Evolutionary conservation across 2,113 vertebrate genomes (phyloP).

Genomic region (Aptenodytes patagonicus): DNA sequence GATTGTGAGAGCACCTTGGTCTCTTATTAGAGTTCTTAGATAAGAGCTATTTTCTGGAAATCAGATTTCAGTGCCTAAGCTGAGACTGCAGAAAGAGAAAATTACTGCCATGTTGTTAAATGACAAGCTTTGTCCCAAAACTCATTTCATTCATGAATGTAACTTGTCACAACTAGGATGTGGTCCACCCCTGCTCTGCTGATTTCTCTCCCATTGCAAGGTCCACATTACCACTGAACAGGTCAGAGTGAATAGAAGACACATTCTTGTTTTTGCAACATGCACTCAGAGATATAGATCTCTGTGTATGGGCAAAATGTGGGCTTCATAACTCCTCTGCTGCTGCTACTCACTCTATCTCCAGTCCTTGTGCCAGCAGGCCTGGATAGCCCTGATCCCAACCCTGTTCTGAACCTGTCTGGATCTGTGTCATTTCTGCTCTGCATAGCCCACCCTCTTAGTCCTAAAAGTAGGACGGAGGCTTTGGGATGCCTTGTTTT

Average conservation of each 20-base stretch:
- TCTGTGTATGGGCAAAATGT: not conserved
- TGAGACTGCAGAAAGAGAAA: not conserved
- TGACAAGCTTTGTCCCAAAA: not conserved
- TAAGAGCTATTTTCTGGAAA: not conserved
- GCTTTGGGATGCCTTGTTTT: not conserved
- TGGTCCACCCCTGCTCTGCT: not conserved
- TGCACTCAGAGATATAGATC: not conserved
- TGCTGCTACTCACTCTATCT: not conserved
- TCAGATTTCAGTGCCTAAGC: not conserved
- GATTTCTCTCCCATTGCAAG: not conserved
- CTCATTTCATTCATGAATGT: not conserved
- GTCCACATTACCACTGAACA: no score
- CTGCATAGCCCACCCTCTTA: not conserved
- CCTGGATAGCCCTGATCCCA: not conserved
- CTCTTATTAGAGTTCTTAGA: not conserved
- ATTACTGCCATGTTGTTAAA: not conserved
- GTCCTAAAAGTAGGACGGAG: not conserved
- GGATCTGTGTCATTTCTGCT: not conserved
- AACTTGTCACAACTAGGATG: not conserved
- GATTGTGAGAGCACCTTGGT: not conserved
- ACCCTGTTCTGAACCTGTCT: not conserved
- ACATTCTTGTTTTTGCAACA: not conserved
- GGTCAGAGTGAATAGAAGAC: not conserved
- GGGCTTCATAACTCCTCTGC: not conserved
- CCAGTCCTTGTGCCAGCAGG: not conserved